Percentiles rank a stretch among this genome's conserved stretches.
phyloP scores from a whole-genome alignment of 2,888 invertebrate genomes.

The Oscheius sp. region DNA sequence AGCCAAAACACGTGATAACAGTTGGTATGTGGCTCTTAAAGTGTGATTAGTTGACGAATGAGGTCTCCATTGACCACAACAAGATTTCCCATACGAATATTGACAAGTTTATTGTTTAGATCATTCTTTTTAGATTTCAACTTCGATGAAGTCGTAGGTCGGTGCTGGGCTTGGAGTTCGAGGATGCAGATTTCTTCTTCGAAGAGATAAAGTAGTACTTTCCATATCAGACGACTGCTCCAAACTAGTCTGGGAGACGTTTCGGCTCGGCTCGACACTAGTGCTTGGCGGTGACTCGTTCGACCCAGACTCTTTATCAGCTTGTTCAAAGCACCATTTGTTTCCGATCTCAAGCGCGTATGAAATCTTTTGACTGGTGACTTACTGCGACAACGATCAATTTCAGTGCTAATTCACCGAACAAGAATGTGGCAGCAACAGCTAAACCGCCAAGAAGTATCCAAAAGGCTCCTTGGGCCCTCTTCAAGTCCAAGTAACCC shows the following conservation, averaged over 20 bases:
- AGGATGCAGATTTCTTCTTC: conserved; percentile 18
- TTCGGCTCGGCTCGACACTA: neutral
- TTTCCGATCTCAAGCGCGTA: conserved; percentile 3
- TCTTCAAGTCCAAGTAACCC: conserved; percentile 58
- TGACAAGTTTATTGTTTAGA: neutral
- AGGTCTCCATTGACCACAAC: conserved; percentile 2
- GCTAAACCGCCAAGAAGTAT: conserved; percentile 56
- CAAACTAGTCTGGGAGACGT: neutral
- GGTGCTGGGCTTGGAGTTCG: conserved; percentile 24
- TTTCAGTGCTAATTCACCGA: conserved; percentile 1
- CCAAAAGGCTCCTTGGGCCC: conserved; percentile 70
- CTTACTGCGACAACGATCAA: conserved; percentile 8
- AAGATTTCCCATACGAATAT: neutral
- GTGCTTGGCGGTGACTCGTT: neutral
- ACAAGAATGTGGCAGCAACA: conserved; percentile 42
- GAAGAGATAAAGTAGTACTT: conserved; percentile 16
- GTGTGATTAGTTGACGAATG: conserved; percentile 3
- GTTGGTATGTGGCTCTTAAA: conserved; percentile 31
- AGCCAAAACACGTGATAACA: conserved; percentile 35
- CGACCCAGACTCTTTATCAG: neutral
- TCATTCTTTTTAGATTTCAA: conserved; percentile 18
- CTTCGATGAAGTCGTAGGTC: conserved; percentile 23
- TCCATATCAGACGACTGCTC: neutral
- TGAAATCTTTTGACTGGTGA: neutral
- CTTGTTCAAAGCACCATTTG: neutral